These are phyloP conservation scores for Astyanax mexicanus DNA, from an alignment of 2,797 vertebrate species.

Conservation along the genomic window DNA sequence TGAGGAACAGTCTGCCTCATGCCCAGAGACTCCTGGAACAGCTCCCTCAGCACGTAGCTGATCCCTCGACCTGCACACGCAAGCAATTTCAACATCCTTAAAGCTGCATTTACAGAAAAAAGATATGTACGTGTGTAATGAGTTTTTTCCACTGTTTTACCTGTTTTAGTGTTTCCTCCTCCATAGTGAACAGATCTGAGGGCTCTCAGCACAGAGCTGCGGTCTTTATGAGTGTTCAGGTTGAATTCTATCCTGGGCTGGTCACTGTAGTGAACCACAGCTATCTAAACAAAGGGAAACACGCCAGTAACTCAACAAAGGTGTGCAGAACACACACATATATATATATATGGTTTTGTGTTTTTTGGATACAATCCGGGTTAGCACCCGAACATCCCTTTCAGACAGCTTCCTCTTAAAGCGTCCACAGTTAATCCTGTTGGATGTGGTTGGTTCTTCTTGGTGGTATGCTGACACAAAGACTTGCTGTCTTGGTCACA, in stretches of 20 bases:
- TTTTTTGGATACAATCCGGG: too few relatives aligned
- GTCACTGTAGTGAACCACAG: constrained; percentile 88
- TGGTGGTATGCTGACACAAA: too few relatives aligned
- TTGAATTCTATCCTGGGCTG: constrained; percentile 86
- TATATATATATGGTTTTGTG: background rate
- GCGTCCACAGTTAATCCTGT: too few relatives aligned
- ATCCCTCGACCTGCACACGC: constrained; percentile 82
- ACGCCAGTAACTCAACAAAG: constrained; percentile 23
- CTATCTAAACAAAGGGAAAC: constrained; percentile 65
- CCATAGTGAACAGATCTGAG: constrained; percentile 78
- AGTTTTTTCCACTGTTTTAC: too few relatives aligned
- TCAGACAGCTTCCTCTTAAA: too few relatives aligned
- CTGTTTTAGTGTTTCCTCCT: constrained; percentile 91
- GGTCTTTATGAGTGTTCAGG: constrained; percentile 81
- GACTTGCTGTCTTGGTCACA: too few relatives aligned
- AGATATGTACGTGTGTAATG: too few relatives aligned
- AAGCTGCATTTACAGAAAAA: background rate
- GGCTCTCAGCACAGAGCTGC: constrained; percentile 82
- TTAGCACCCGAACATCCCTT: too few relatives aligned
- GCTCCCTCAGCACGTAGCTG: constrained; percentile 82
- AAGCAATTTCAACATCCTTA: constrained; percentile 3
- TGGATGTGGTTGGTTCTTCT: too few relatives aligned
- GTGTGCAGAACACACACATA: too few relatives aligned
- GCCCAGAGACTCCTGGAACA: constrained; percentile 86
- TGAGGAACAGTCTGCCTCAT: constrained; percentile 85